These are phyloP conservation scores for Paramisgurnus dabryanus DNA, from an alignment of 2,113 vertebrate species.

Conservation along the genomic window DNA sequence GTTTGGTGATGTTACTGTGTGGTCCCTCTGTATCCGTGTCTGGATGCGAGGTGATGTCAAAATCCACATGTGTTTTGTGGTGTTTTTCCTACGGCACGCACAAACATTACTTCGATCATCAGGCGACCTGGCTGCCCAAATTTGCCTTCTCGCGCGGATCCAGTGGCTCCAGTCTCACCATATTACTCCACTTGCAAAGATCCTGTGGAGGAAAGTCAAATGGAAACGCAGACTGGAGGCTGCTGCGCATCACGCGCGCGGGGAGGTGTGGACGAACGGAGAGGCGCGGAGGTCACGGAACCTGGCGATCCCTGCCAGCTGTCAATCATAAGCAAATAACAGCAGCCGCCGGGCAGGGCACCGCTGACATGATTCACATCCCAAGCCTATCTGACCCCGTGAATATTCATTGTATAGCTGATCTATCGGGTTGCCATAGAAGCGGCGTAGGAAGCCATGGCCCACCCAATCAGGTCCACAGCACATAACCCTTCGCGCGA, in stretches of 20 bases:
- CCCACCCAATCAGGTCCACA: slow-evolving; percentile 76
- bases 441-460: slow-evolving; percentile 84
- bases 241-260: slow-evolving; percentile 70
- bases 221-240: slow-evolving; percentile 69
- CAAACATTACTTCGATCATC: slow-evolving; percentile 58
- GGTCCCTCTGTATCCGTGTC: slow-evolving; percentile 65
- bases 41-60: slow-evolving; percentile 70
- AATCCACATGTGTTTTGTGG: slow-evolving; percentile 66
- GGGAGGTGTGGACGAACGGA: slow-evolving; percentile 63
- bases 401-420: slow-evolving; percentile 92
- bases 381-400: slow-evolving; percentile 80
- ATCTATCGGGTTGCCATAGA: slow-evolving; percentile 95
- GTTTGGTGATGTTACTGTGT: slow-evolving; percentile 37
- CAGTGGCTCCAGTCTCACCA: slow-evolving; percentile 58
- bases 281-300: slow-evolving; percentile 68
- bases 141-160: slow-evolving; percentile 62
- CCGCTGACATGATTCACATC: slow-evolving; percentile 85
- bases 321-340: slow-evolving; percentile 46
- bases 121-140: slow-evolving; percentile 59
- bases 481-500: background rate
- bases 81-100: slow-evolving; percentile 55
- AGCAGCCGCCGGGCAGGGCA: slow-evolving; percentile 67
- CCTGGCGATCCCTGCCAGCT: slow-evolving; percentile 55
- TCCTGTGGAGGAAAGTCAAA: slow-evolving; percentile 62
- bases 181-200: slow-evolving; percentile 62